Evolutionary conservation across 2,113 vertebrate genomes (phyloP).

Genomic region (Ellobius talpinus): DNA sequence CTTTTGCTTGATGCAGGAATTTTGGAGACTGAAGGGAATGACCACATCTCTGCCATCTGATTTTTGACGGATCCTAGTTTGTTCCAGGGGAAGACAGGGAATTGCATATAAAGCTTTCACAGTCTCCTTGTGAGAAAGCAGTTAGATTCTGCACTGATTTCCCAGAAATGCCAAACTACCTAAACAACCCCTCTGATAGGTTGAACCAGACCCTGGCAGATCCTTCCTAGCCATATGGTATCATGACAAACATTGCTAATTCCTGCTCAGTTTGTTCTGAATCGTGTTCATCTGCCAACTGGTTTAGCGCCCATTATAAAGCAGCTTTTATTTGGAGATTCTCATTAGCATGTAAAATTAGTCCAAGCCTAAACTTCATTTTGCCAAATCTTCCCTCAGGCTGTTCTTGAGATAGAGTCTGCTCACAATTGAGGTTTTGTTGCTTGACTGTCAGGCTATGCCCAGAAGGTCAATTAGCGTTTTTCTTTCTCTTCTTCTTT

Average conservation of each 20-base stretch:
- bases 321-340: conserved; percentile 76
- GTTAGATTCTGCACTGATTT: conserved; percentile 31
- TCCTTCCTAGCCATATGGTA: conserved; percentile 76
- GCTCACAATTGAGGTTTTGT: conserved; percentile 78
- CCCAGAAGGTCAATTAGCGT: conserved; percentile 61
- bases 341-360: conserved; percentile 83
- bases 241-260: conserved; percentile 79
- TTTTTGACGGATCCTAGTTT: conserved; percentile 15
- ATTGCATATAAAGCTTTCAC: neutral
- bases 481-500: neutral
- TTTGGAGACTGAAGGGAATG: neutral
- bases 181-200: neutral
- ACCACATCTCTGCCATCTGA: neutral
- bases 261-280: conserved; percentile 72
- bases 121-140: neutral
- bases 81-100: neutral
- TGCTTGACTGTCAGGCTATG: conserved; percentile 71
- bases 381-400: conserved; percentile 58
- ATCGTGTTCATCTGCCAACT: conserved; percentile 78
- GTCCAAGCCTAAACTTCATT: conserved; percentile 74
- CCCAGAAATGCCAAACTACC: neutral
- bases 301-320: conserved; percentile 77
- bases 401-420: conserved; percentile 68
- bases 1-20: neutral
- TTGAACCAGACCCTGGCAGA: conserved; percentile 4